phyloP scores from a whole-genome alignment of 2,888 invertebrate species.

The Drosophila meridionalis region DNA sequence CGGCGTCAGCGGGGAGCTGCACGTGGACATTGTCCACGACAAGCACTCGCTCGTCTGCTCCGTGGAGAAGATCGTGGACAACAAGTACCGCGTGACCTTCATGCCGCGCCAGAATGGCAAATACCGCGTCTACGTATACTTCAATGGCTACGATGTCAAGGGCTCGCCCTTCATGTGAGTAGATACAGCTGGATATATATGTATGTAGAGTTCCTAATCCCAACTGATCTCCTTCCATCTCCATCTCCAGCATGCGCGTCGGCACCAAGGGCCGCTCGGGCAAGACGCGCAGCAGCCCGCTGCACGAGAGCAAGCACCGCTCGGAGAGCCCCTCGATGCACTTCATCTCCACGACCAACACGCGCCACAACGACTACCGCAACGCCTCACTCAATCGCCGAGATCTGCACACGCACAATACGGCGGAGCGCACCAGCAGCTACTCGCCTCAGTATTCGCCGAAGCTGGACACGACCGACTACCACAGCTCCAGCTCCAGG shows the following conservation, averaged over 20 bases:
- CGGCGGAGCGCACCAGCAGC: conserved; percentile 80
- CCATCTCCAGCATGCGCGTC: conserved; percentile 87
- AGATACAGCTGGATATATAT: rapidly evolving
- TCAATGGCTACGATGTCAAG: conserved; percentile 93
- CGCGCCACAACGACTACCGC: conserved; percentile 84
- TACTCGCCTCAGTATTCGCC: conserved; percentile 85
- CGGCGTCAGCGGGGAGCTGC: conserved; percentile 94
- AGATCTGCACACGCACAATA: conserved; percentile 72
- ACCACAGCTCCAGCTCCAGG: conserved; percentile 82
- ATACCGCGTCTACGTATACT: conserved; percentile 94
- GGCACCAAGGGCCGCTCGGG: conserved; percentile 89
- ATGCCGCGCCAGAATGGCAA: conserved; percentile 92
- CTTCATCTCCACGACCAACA: conserved; percentile 82
- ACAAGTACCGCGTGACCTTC: conserved; percentile 92
- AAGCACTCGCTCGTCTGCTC: conserved; percentile 93
- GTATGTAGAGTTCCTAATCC: neutral
- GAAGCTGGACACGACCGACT: conserved; percentile 82
- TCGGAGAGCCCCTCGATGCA: conserved; percentile 85
- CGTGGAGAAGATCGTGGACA: conserved; percentile 91
- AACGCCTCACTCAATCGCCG: conserved; percentile 77
- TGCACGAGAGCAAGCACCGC: conserved; percentile 86
- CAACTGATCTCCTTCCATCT: too few species aligned
- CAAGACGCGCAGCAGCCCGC: conserved; percentile 86
- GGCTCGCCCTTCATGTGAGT: conserved; percentile 92
- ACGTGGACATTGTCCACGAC: conserved; percentile 95